Conservation (phyloP, 2,797 vertebrate species). For the Anisognathus igniventris region DNA sequence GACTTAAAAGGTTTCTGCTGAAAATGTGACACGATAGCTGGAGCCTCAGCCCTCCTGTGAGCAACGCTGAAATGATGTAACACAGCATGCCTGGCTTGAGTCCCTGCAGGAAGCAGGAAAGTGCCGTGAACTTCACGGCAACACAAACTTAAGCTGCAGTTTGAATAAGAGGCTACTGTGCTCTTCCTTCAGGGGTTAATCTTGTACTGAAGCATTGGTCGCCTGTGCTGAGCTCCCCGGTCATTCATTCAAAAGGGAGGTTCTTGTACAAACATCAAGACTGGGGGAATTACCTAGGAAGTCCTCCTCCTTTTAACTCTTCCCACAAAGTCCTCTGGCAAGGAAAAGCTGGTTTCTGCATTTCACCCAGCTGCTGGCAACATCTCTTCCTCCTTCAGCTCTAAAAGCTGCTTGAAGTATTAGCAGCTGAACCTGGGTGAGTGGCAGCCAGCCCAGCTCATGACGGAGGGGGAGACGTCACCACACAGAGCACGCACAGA, state of each 20-base stretch:
- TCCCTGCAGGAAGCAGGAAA: background rate
- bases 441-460: background rate
- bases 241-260: background rate
- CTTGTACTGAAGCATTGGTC: background rate
- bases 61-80: background rate
- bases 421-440: background rate
- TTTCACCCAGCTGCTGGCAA: background rate
- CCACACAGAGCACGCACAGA: background rate
- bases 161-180: background rate
- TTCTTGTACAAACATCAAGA: background rate
- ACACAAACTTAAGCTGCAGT: background rate
- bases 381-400: background rate
- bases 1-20: slow-evolving; percentile 5
- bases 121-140: background rate
- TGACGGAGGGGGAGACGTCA: slow-evolving; percentile 24
- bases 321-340: background rate
- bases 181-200: background rate
- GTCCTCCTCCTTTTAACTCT: background rate
- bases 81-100: background rate
- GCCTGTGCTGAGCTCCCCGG: background rate
- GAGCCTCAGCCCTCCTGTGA: background rate
- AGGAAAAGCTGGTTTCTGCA: background rate
- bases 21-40: background rate
- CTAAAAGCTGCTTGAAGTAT: slow-evolving; percentile 29
- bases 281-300: background rate